Conservation (phyloP, 2,797 vertebrate species). For the Novumbra hubbsi region DNA sequence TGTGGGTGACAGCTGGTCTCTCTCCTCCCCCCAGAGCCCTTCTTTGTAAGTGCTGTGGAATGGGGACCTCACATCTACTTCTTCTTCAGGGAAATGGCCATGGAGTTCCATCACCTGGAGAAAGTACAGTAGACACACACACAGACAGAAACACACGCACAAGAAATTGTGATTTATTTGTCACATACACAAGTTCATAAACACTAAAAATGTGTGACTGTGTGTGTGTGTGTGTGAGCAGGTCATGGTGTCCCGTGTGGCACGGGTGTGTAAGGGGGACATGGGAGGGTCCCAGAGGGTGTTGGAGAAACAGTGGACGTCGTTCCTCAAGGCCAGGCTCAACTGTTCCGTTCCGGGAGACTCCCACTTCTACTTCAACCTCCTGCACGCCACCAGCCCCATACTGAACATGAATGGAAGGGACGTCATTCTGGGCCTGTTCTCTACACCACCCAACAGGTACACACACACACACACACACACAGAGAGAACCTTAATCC, state of each 20-base stretch:
- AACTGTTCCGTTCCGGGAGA: slow-evolving; percentile 96
- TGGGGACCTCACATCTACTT: slow-evolving; percentile 96
- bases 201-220: neutral
- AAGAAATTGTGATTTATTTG: neutral
- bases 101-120: slow-evolving; percentile 97
- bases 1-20: neutral
- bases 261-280: slow-evolving; percentile 93
- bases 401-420: slow-evolving; percentile 88
- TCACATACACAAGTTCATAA: too few relatives aligned
- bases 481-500: neutral
- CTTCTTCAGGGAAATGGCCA: slow-evolving; percentile 97
- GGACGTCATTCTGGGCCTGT: slow-evolving; percentile 87
- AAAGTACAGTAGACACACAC: slow-evolving; percentile 74
- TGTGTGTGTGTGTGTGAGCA: slow-evolving; percentile 44
- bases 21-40: slow-evolving; percentile 80
- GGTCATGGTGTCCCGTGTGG: slow-evolving; percentile 95
- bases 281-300: slow-evolving; percentile 92
- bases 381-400: slow-evolving; percentile 87
- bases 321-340: slow-evolving; percentile 93
- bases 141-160: neutral
- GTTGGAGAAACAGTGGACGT: slow-evolving; percentile 96
- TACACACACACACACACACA: slow-evolving; percentile 41
- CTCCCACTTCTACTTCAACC: slow-evolving; percentile 96
- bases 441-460: slow-evolving; percentile 96
- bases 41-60: slow-evolving; percentile 92